Conservation (phyloP, 2,797 vertebrate genomes). For the Phalloptychus januarius region DNA sequence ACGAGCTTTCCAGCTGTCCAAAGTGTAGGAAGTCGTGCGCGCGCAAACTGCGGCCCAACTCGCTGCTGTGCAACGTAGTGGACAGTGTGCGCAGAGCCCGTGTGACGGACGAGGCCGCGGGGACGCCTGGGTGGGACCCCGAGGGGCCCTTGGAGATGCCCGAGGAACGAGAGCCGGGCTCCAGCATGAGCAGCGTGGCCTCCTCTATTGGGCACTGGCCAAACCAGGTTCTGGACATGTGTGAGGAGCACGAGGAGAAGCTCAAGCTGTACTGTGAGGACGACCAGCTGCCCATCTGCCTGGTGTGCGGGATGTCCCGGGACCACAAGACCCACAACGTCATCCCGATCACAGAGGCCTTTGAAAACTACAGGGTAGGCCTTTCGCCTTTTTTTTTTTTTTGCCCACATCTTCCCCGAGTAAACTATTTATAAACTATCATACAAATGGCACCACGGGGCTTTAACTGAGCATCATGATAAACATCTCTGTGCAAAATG, state of each 20-base stretch:
- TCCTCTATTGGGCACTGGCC: conserved; percentile 70
- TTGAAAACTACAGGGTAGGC: conserved; percentile 79
- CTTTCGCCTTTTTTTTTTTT: background rate
- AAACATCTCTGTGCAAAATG: background rate
- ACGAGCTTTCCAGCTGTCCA: conserved; percentile 74
- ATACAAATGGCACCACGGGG: background rate
- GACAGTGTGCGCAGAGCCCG: conserved; percentile 76
- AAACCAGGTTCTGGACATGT: conserved; percentile 62
- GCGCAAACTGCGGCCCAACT: conserved; percentile 75
- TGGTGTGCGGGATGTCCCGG: conserved; percentile 81
- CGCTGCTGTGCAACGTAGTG: conserved; percentile 81
- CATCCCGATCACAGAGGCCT: conserved; percentile 79
- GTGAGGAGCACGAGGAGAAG: conserved; percentile 81
- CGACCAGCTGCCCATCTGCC: conserved; percentile 80
- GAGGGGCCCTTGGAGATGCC: conserved; percentile 31
- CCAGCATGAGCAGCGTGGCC: conserved; percentile 68
- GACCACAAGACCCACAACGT: conserved; percentile 81
- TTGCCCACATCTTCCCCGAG: background rate
- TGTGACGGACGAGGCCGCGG: conserved; percentile 46
- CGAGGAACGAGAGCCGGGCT: conserved; percentile 62
- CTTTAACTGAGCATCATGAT: background rate
- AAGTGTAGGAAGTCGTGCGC: conserved; percentile 77
- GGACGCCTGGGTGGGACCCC: conserved; percentile 5
- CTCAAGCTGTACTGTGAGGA: conserved; percentile 82
- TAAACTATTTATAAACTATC: background rate